Conservation (phyloP, 2,797 vertebrate genomes). For the Galago senegalensis region DNA sequence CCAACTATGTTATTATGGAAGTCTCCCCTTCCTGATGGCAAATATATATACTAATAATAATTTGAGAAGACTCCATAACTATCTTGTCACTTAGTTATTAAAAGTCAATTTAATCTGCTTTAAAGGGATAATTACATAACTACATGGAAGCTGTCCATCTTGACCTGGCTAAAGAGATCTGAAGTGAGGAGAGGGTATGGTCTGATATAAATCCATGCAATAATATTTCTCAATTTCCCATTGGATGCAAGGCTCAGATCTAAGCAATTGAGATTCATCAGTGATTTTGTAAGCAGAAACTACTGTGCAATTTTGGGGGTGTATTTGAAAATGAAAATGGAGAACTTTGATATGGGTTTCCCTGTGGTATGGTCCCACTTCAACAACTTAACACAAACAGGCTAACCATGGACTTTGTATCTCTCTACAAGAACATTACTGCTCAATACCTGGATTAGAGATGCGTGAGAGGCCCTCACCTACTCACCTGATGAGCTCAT, state of each 20-base stretch:
- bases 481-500: neutral
- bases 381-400: neutral
- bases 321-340: neutral
- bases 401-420: neutral
- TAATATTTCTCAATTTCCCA: neutral
- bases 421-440: neutral
- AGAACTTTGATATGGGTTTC: neutral
- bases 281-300: neutral
- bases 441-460: neutral
- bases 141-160: neutral
- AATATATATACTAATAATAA: neutral
- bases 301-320: neutral
- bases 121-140: constrained; percentile 1
- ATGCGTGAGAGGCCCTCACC: neutral
- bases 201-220: neutral
- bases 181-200: neutral
- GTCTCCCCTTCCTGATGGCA: neutral
- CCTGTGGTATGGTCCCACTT: neutral
- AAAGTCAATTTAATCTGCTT: neutral
- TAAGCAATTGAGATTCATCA: neutral
- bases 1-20: neutral
- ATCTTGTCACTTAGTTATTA: neutral
- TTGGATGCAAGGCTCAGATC: neutral
- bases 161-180: neutral
- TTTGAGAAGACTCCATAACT: neutral